Evolutionary conservation across 35 echinoderm and acorn worm genomes (phyloP), one percentile per base, ranked within the genome.

Genomic region (Strongylocentrotus purpuratus): DNA sequence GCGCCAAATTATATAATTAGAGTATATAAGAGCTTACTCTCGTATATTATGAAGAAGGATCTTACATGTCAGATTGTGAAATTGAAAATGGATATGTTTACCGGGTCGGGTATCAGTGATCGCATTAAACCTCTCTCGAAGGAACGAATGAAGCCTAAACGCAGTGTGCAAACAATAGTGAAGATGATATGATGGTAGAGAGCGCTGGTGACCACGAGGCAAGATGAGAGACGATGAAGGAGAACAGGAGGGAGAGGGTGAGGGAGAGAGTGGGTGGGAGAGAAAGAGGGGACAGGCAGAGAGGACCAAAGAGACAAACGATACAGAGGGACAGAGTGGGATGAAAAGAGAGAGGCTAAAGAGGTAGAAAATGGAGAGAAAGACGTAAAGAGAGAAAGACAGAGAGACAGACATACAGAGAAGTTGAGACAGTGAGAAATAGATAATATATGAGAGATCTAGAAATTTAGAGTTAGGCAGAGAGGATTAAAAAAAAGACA

Each of bases 1-100:
- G 65, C 5, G 28, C 22, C 65, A 28, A 78, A 78, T 28, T n/a
- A 28, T 78, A 78, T n/a, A n/a, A 78, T 78, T 78, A 78, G 28
- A 28, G 28, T 78, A 28, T 5, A 78, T n/a, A n/a, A 78, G 65
- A 78, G 65, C 20, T 7, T 78, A 78, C 65, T 78, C 65, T 78
- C 65, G 65, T 78, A 70, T 70, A 78, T 78, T 78, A n/a, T 78
- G 65, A 28, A 78, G 65, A 78, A 78, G 20, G 20, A n/a, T 28
- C 22, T 22, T 78, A 18, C 7, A 78, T 78, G 65, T 78, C 22
- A 78, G 65, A 78, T 78, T 78, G 20, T 78, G 65, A 78, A 70
- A 78, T 78, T 78, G 65, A 78, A 78, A 78, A 78, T 78, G 65
- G 65, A 78, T 78, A 78, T 78, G 25, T 78, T 78, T 78, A 78